Base-by-base conservation (phyloP, 2,797 vertebrate genomes). In the Lepilemur ruficaudatus region DNA sequence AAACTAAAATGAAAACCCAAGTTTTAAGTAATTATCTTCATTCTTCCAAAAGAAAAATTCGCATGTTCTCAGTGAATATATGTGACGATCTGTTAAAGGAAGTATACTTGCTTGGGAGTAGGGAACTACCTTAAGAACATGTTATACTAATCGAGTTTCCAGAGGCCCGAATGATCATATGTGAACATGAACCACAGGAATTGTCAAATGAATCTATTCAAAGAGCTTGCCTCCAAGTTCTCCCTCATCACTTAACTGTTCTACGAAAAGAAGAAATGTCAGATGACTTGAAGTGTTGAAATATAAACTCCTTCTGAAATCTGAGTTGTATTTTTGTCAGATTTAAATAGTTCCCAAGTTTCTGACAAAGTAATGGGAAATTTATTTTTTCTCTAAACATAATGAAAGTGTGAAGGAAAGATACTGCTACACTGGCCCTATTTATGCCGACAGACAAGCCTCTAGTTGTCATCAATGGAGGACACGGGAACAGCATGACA, bases 321-420 rank as follows among this genome's bases (percentile, higher is more conserved):
- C 63, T 69, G 86, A 55, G 69, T 84, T 89, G 70, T 63, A 86
- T 80, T 95, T 95, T 63, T 80, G 28, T 82, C 67, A 59, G 14
- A 88, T 86, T 85, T 93, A 93, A 95, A 92, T 52, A 96, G 84
- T 61, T 93, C 67, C 85, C 48, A 78, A 25, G 65, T 79, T 87
- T 89, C 63, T 97, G 82, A 85, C 81, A 92, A 93, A 94, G 72
- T 78, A 96, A 80, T 30, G 52, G 72, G 30, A 67, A 91, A 76
- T 93, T 96, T 94, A 91, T 97, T 97, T 96, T 94, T 86, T 91
- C 93, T 97, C 59, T 91, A 95, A 94, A 95, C 63, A 89, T 88
- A 93, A 75, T 70, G 57, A 95, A 69, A 88, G 46, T 93, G 20
- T 76, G 82, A 92, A 48, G 52, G 59, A 89, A 90, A 95, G 59